Evolutionary conservation across 2,888 invertebrate genomes (phyloP).

Genomic region (Agrypnus murinus): DNA sequence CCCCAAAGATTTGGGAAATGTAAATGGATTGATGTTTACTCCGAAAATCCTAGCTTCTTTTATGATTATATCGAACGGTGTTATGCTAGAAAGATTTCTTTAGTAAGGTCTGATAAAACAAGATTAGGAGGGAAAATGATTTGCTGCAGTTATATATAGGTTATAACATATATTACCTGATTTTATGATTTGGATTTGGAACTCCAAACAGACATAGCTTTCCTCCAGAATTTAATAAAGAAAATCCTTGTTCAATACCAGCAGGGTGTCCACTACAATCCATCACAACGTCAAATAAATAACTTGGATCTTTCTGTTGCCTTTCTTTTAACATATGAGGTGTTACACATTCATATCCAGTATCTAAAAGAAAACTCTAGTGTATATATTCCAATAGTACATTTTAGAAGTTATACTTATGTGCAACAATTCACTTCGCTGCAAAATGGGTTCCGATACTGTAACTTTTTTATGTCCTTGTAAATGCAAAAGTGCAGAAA

Average conservation of each 20-base stretch:
- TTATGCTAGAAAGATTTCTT: slow-evolving; percentile 69
- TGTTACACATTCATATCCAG: slow-evolving; percentile 74
- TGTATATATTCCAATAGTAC: too few relatives aligned
- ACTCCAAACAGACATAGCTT: slow-evolving; percentile 82
- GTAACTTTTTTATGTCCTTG: slow-evolving; percentile 82
- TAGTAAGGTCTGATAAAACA: not conserved
- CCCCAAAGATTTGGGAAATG: slow-evolving; percentile 78
- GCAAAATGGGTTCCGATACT: slow-evolving; percentile 78
- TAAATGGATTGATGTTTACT: slow-evolving; percentile 80
- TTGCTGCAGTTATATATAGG: too few relatives aligned
- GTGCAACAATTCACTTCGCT: slow-evolving; percentile 72
- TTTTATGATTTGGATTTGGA: slow-evolving; percentile 73
- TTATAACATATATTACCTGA: too few relatives aligned
- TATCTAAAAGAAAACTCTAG: slow-evolving; percentile 75
- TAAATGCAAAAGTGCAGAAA: slow-evolving; percentile 79
- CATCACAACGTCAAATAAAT: slow-evolving; percentile 78
- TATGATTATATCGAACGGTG: slow-evolving; percentile 76
- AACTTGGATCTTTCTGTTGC: slow-evolving; percentile 66
- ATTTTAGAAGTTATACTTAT: slow-evolving; percentile 63
- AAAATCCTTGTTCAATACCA: slow-evolving; percentile 78
- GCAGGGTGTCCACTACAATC: slow-evolving; percentile 83
- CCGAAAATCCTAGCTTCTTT: slow-evolving; percentile 80
- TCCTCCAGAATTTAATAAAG: slow-evolving; percentile 76
- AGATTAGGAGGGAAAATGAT: too few relatives aligned
- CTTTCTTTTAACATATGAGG: slow-evolving; percentile 74